Evolutionary conservation across 2,797 vertebrate genomes (phyloP).

Genomic region (Leptodactylus fallax): DNA sequence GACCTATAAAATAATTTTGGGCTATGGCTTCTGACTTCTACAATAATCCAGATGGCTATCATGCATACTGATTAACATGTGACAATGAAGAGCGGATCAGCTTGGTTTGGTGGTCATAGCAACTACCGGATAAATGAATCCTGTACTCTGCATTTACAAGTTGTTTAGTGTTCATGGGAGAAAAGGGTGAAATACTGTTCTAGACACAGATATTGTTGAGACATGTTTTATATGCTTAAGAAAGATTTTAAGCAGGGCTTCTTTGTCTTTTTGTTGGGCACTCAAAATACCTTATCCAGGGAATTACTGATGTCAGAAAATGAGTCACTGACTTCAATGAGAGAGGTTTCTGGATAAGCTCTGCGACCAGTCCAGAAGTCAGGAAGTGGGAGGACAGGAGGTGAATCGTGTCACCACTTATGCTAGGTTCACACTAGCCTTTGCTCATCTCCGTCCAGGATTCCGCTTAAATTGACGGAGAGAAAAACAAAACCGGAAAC

Average conservation of each 20-base stretch:
- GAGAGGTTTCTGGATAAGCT: no score
- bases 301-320: no score
- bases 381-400: no score
- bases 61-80: slow-evolving; percentile 48
- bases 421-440: no score
- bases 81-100: background rate
- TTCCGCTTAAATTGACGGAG: no score
- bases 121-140: slow-evolving; percentile 42
- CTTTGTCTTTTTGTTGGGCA: no score
- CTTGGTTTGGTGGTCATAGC: slow-evolving; percentile 38
- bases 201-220: background rate
- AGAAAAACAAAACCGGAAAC: no score
- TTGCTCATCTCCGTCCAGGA: no score
- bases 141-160: slow-evolving; percentile 15
- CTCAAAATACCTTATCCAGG: no score
- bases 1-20: background rate
- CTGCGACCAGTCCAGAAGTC: no score
- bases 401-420: no score
- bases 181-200: background rate
- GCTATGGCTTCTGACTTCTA: background rate
- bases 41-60: background rate
- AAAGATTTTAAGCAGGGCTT: background rate
- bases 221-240: background rate
- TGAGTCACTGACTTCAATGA: no score
- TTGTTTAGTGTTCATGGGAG: background rate